These are phyloP conservation scores for Tetramorium simillimum DNA, from an alignment of 1,140 invertebrate genomes.

Conservation along the genomic window DNA sequence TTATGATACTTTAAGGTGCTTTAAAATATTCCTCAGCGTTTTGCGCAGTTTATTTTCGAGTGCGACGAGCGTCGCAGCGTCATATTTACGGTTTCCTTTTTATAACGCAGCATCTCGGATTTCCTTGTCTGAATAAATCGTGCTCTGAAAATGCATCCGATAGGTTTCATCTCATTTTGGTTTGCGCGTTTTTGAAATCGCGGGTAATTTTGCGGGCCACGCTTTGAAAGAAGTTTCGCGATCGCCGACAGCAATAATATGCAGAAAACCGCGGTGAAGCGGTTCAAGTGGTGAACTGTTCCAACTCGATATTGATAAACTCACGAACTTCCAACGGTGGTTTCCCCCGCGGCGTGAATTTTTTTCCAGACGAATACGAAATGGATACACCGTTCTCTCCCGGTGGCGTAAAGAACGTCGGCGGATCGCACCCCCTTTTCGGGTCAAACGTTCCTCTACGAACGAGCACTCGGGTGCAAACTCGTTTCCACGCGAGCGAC, in stretches of 20 bases:
- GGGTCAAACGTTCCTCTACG: slow-evolving; percentile 70
- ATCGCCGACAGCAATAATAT: slow-evolving; percentile 44
- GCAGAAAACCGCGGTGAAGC: background rate
- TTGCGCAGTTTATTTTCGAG: slow-evolving; percentile 37
- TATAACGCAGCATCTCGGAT: background rate
- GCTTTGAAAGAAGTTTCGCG: slow-evolving; percentile 42
- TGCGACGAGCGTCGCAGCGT: background rate
- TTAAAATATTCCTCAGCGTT: slow-evolving; percentile 16
- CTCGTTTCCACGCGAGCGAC: slow-evolving; percentile 67
- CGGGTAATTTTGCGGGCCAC: slow-evolving; percentile 26
- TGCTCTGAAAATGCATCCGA: background rate
- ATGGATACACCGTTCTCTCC: slow-evolving; percentile 64
- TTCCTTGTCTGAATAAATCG: background rate
- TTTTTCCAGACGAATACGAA: slow-evolving; percentile 56
- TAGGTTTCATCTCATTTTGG: background rate
- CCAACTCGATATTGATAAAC: slow-evolving; percentile 64
- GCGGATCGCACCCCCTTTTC: slow-evolving; percentile 63
- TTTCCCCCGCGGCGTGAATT: slow-evolving; percentile 18
- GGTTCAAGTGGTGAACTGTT: slow-evolving; percentile 11
- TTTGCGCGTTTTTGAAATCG: background rate
- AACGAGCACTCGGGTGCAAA: slow-evolving; percentile 62
- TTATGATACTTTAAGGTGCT: slow-evolving; percentile 12
- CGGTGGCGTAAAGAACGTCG: slow-evolving; percentile 51
- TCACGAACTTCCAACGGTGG: slow-evolving; percentile 13
- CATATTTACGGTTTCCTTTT: background rate